Evolutionary conservation across 1,140 invertebrate species (phyloP), one percentile per base, ranked within the genome.

Genomic region (Aphelenchoides fujianensis): DNA sequence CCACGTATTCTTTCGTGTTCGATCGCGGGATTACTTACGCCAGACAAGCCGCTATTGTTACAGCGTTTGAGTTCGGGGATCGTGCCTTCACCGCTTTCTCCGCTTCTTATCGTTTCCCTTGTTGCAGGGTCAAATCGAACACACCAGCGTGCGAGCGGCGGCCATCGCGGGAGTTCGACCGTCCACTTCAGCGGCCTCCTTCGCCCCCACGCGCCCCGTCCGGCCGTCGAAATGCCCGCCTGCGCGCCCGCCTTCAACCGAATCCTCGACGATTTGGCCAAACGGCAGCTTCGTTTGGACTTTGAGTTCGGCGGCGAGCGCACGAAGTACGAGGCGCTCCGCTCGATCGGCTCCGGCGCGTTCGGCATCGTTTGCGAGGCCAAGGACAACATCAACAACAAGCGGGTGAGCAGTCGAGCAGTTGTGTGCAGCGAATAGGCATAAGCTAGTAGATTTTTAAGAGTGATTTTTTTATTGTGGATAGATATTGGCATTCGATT

Each of bases 291-390:
- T 32, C 36, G 32, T 19, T 41, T 76, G 3, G 80, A 81, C 23
- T 72, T 78, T 28, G 37, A 74, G 53, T 87, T 87, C 82, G 82
- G 86, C 55, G 72, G 86, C 1, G 79, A 83, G 16, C 74, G 78
- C 16, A 85, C 80, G 7, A 78, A 82, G 34, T 87, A 87, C 74
- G 79, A 84, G 36, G 77, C 85, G 3, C 71, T 86, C 28, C 84
- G 86, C 74, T 87, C 86, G 61, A 87, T 87, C 31, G 87, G 87
- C n/a, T 74, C 76, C 71, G 85, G 85, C 1, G 86, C 87, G 2
- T 87, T 87, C 78, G 87, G 87, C 3, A 86, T 87, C 41, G 87
- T 87, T 3, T 87, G 86, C 66, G 86, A 86, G 32, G 87, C 86
- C 3, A 76, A 84, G 61, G 80, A 86, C 66, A 79, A 69, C 12